phyloP scores from a whole-genome alignment of 2,797 vertebrate species.

The Lacerta agilis region DNA sequence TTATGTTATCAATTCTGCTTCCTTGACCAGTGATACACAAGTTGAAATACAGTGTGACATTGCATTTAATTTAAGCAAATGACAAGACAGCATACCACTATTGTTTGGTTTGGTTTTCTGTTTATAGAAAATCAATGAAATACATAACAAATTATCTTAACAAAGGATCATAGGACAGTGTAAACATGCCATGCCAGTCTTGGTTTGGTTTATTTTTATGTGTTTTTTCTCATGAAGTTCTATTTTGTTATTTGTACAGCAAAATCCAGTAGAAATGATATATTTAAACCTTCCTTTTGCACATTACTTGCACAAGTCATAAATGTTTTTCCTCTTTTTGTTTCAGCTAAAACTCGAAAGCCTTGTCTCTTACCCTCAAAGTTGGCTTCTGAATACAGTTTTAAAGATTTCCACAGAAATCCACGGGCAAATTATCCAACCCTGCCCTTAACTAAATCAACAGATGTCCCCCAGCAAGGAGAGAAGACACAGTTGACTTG shows the following conservation, averaged over 20 bases:
- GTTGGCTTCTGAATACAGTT: slow-evolving; percentile 80
- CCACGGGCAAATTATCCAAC: slow-evolving; percentile 87
- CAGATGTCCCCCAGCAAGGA: slow-evolving; percentile 79
- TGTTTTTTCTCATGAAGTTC: too few species aligned
- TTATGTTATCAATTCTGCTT: too few species aligned
- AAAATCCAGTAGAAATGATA: too few species aligned
- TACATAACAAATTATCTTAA: too few species aligned
- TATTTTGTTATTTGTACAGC: too few species aligned
- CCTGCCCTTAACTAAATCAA: slow-evolving; percentile 83
- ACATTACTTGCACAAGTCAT: neutral
- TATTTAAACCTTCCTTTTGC: neutral
- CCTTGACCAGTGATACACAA: neutral
- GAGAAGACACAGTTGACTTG: slow-evolving; percentile 77
- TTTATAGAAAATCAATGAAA: too few species aligned
- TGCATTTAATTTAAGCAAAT: neutral
- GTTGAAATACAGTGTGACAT: neutral
- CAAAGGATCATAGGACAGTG: too few species aligned
- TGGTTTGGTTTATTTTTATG: too few species aligned
- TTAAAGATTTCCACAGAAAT: slow-evolving; percentile 78
- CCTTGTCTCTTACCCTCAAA: slow-evolving; percentile 79
- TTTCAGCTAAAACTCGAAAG: slow-evolving; percentile 90
- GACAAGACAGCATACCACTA: neutral
- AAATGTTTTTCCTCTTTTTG: slow-evolving; percentile 42
- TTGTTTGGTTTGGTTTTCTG: too few species aligned
- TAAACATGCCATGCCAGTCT: too few species aligned